These are phyloP conservation scores for Uropsilus gracilis DNA, from an alignment of 2,113 vertebrate genomes.

Conservation along the genomic window DNA sequence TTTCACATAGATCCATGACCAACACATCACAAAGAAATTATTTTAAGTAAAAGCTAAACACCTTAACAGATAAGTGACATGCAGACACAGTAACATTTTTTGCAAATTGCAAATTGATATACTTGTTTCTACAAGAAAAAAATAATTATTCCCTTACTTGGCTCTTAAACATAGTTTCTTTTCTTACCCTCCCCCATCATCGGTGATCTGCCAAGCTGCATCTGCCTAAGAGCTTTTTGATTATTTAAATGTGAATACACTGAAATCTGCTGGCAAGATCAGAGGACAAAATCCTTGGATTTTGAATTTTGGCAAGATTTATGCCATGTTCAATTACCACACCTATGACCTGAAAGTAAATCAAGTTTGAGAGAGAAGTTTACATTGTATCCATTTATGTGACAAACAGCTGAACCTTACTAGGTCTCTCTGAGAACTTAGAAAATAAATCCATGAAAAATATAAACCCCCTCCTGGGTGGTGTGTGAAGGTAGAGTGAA, in stretches of 20 bases:
- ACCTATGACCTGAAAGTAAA: conserved; percentile 15
- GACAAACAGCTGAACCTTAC: neutral
- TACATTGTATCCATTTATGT: neutral
- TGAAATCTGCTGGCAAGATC: conserved; percentile 44
- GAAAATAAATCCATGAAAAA: neutral
- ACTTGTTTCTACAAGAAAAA: neutral
- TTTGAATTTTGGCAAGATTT: conserved; percentile 59
- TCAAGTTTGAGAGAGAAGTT: neutral
- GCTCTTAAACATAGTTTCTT: neutral
- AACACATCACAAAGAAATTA: neutral
- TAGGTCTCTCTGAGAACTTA: neutral
- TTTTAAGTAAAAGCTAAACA: neutral
- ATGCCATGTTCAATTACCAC: conserved; percentile 29
- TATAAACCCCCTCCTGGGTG: neutral
- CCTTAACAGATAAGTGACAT: neutral
- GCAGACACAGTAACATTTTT: neutral
- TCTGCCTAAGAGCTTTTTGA: conserved; percentile 43
- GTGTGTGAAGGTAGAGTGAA: neutral
- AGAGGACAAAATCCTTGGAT: conserved; percentile 28
- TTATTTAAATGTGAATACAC: conserved; percentile 54
- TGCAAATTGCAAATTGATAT: neutral
- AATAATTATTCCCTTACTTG: neutral
- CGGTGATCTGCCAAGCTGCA: conserved; percentile 12
- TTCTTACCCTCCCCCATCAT: neutral
- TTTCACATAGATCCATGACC: neutral